Evolutionary conservation across 2,888 invertebrate genomes (phyloP).

Genomic region (Ecliptopera silaceata): DNA sequence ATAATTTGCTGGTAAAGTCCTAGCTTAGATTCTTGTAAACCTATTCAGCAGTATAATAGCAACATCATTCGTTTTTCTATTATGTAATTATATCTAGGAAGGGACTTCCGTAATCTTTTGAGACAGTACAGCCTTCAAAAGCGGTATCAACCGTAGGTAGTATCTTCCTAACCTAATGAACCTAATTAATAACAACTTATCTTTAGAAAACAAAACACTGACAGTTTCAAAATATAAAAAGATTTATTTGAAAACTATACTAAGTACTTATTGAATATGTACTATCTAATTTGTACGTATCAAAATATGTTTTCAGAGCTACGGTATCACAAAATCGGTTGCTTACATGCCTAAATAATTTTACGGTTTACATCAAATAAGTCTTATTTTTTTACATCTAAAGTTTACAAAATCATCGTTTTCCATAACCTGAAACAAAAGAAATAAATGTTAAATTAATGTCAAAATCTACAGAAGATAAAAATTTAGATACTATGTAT

Average conservation of each 20-base stretch:
- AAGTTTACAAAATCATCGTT: constrained; percentile 45
- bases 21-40: neutral
- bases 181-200: no score
- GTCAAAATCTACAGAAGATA: no score
- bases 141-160: no score
- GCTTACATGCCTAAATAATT: constrained; percentile 23
- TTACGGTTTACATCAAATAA: constrained; percentile 42
- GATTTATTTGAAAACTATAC: neutral
- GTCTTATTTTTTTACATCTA: constrained; percentile 44
- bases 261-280: neutral
- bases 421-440: constrained; percentile 67
- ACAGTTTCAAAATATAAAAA: neutral
- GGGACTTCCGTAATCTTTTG: no score
- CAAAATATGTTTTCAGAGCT: constrained; percentile 11
- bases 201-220: neutral
- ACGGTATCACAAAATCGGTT: constrained; percentile 30
- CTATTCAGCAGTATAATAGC: neutral
- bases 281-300: constrained; percentile 3
- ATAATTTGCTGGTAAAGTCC: constrained; percentile 25
- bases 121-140: no score
- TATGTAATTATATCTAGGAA: no score
- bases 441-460: constrained; percentile 20
- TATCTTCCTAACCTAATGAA: no score
- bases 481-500: no score
- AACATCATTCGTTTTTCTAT: no score